Percentiles rank a stretch among this genome's conserved stretches.
phyloP scores from a whole-genome alignment of 2,888 invertebrate genomes.

The Calameuta pallipes region DNA sequence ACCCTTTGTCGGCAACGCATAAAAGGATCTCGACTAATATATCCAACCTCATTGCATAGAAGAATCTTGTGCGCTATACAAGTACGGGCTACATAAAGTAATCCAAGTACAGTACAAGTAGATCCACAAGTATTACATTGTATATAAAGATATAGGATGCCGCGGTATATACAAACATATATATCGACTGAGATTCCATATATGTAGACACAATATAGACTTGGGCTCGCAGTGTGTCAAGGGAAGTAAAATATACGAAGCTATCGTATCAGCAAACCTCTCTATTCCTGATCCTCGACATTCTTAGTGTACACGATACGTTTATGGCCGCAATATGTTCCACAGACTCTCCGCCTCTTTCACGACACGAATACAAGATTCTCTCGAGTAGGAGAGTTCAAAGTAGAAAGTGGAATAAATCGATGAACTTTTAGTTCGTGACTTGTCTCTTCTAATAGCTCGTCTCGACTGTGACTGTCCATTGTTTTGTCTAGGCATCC shows the following conservation, averaged over 20 bases:
- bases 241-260: not conserved
- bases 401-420: slow-evolving; percentile 39
- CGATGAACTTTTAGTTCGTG: slow-evolving; percentile 28
- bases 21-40: slow-evolving; percentile 1
- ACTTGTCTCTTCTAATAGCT: slow-evolving; percentile 15
- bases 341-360: not conserved
- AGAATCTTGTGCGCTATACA: not conserved
- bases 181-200: not conserved
- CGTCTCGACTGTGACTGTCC: not conserved
- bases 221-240: not conserved
- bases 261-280: not conserved
- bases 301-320: not conserved
- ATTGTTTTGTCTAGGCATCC: not conserved
- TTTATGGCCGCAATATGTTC: not conserved
- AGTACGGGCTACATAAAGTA: not conserved
- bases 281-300: not conserved
- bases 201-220: not conserved
- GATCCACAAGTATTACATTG: not conserved
- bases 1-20: not conserved
- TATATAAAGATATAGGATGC: not conserved
- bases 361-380: not conserved
- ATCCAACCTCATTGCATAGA: not conserved
- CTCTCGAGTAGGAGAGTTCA: slow-evolving; percentile 1
- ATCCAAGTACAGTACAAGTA: not conserved
- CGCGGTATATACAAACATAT: not conserved